These are phyloP conservation scores for Hystrix cristata DNA, from an alignment of 2,113 vertebrate genomes.

Conservation along the genomic window DNA sequence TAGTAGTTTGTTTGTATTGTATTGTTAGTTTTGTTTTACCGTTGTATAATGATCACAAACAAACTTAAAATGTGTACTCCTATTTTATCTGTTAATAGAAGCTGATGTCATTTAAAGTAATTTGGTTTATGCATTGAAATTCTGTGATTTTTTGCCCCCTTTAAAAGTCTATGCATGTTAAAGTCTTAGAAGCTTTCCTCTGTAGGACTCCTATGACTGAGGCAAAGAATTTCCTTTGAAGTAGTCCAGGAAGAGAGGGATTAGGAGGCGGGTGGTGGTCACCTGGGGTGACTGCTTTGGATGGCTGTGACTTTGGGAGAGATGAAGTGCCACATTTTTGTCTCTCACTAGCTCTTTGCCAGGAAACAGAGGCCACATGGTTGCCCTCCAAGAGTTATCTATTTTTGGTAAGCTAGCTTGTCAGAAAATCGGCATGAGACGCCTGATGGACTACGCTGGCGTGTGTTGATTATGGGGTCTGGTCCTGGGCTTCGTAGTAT, in stretches of 20 bases:
- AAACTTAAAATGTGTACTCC: neutral
- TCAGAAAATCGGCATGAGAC: neutral
- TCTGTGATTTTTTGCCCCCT: neutral
- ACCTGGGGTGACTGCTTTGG: neutral
- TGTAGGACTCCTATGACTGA: neutral
- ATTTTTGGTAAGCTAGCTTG: constrained; percentile 63
- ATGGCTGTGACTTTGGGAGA: constrained; percentile 14
- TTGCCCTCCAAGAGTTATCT: neutral
- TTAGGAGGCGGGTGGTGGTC: constrained; percentile 42
- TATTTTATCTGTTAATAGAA: neutral
- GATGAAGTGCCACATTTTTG: constrained; percentile 58
- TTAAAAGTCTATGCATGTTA: neutral
- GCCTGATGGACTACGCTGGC: neutral
- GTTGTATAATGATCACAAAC: neutral
- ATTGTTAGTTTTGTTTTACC: neutral
- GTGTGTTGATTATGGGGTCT: neutral
- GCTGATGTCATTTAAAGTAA: neutral
- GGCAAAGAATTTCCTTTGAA: neutral
- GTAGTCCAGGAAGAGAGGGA: constrained; percentile 43
- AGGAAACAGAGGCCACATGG: constrained; percentile 40
- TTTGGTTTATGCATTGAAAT: neutral
- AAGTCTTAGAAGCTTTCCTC: constrained; percentile 3
- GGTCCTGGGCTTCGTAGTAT: neutral
- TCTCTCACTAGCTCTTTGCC: neutral
- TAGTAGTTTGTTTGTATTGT: neutral